Percentiles rank a stretch among this genome's conserved stretches.
These are phyloP conservation scores for Phylloscopus trochiloides DNA, from an alignment of 2,113 vertebrate species.

Conservation along the genomic window DNA sequence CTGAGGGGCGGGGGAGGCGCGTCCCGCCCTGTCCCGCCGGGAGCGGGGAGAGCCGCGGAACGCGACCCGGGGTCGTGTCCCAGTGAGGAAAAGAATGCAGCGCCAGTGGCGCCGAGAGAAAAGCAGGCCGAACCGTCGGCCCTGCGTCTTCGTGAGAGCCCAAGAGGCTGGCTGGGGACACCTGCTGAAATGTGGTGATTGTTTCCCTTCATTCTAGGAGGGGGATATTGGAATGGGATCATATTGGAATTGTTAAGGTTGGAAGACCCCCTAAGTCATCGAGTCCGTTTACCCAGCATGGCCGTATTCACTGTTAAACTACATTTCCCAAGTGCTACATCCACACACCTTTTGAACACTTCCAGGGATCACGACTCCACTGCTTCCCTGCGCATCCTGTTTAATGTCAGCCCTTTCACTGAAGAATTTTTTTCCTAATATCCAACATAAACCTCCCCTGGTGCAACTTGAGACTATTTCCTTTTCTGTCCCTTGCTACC, in stretches of 20 bases:
- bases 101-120: fast-evolving
- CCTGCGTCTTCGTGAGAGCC: fast-evolving
- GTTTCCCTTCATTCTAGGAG: neutral
- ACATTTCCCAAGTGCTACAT: neutral
- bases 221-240: neutral
- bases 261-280: neutral
- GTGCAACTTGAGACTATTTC: neutral
- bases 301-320: neutral
- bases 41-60: fast-evolving
- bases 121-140: fast-evolving
- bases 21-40: neutral
- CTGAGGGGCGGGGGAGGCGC: neutral
- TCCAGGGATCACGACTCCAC: fast-evolving
- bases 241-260: neutral
- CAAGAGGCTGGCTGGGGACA: neutral
- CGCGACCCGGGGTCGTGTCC: fast-evolving
- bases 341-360: neutral
- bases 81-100: fast-evolving
- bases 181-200: neutral
- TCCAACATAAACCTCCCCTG: neutral
- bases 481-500: neutral
- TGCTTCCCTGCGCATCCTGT: neutral
- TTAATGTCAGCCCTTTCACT: neutral
- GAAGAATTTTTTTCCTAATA: neutral
- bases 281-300: neutral